A percentile compares a stretch with the other conserved stretches of the same genome.
These are phyloP conservation scores for Ichneumon xanthorius DNA, from an alignment of 2,888 invertebrate genomes.

Conservation along the genomic window DNA sequence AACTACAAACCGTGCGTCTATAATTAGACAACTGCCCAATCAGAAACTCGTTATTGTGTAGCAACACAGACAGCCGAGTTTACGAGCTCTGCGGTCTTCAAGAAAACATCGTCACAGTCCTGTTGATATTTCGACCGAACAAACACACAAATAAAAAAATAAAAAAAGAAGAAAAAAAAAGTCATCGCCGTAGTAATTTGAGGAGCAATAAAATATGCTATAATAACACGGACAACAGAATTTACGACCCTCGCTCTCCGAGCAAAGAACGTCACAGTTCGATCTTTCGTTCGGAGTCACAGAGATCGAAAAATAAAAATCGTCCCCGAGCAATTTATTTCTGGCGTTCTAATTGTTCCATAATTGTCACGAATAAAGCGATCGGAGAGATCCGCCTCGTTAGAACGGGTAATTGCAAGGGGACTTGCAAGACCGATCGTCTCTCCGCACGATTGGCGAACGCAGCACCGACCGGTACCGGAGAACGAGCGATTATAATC, in stretches of 20 bases:
- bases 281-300: neutral
- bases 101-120: neutral
- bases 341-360: neutral
- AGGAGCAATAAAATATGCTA: neutral
- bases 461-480: conserved; percentile 13
- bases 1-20: conserved; percentile 33
- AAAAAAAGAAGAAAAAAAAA: neutral
- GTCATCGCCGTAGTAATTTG: neutral
- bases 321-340: neutral
- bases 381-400: conserved; percentile 16
- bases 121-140: neutral
- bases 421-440: conserved; percentile 15
- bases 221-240: neutral
- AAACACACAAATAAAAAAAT: neutral
- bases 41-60: conserved; percentile 26
- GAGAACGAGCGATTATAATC: conserved; percentile 11
- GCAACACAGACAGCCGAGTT: neutral
- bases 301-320: neutral
- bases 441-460: neutral
- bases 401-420: conserved; percentile 14
- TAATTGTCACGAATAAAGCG: neutral
- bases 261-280: neutral
- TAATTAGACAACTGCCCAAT: conserved; percentile 44
- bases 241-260: neutral
- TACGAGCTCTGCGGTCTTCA: neutral